Conservation (phyloP, 1,140 invertebrate genomes). For the Phortica variegata region DNA sequence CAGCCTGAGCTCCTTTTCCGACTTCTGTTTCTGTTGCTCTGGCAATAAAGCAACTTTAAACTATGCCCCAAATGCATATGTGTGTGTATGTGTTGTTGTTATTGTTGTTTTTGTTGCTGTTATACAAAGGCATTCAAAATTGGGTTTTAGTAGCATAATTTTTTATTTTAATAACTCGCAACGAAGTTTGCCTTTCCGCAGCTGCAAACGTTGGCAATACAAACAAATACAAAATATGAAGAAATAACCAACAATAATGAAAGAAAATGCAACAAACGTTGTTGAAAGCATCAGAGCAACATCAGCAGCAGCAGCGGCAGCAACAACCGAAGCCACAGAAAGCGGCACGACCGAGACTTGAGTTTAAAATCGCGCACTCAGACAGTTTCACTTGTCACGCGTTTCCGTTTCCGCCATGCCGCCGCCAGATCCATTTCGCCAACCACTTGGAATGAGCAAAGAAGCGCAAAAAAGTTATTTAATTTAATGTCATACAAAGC, state of each 20-base stretch:
- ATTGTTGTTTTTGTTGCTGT: too few relatives aligned
- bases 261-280: slow-evolving; percentile 22
- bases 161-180: slow-evolving; percentile 23
- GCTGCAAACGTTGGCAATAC: slow-evolving; percentile 41
- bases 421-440: too few relatives aligned
- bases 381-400: too few relatives aligned
- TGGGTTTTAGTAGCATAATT: slow-evolving; percentile 49
- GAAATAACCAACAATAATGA: slow-evolving; percentile 44
- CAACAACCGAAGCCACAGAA: slow-evolving; percentile 21
- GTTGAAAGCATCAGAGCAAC: too few relatives aligned
- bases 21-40: slow-evolving; percentile 18
- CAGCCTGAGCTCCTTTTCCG: slow-evolving; percentile 21
- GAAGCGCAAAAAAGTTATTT: too few relatives aligned
- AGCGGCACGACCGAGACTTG: slow-evolving; percentile 26
- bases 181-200: slow-evolving; percentile 26
- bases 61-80: slow-evolving; percentile 24
- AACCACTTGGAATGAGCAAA: too few relatives aligned
- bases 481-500: too few relatives aligned
- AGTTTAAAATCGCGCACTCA: slow-evolving; percentile 24
- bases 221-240: slow-evolving; percentile 27
- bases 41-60: too few relatives aligned
- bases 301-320: slow-evolving; percentile 1
- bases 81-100: slow-evolving; percentile 12
- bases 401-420: too few relatives aligned
- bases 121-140: slow-evolving; percentile 31